Evolutionary conservation across 2,888 invertebrate genomes (phyloP).

Genomic region (Yponomeuta plumbellus): DNA sequence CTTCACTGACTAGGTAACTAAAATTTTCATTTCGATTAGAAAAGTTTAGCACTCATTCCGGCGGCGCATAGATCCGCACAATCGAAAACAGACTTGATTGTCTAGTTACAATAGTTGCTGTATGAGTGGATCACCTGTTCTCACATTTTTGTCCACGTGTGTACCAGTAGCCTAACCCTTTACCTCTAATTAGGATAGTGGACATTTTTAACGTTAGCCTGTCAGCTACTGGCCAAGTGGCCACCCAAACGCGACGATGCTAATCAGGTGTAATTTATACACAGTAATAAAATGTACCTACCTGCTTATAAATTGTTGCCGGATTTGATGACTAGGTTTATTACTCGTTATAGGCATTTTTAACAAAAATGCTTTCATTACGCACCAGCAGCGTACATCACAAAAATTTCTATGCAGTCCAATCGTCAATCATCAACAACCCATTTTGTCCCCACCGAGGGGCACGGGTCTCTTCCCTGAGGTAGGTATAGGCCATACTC

Average conservation of each 20-base stretch:
- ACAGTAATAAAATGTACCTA: neutral
- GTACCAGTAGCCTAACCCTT: neutral
- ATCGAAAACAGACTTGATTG: neutral
- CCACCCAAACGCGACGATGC: constrained; percentile 2
- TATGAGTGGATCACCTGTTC: neutral
- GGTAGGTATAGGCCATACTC: too few relatives aligned
- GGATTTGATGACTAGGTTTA: neutral
- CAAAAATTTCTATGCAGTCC: too few relatives aligned
- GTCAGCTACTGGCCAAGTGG: neutral
- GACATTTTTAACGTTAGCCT: neutral
- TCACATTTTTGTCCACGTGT: neutral
- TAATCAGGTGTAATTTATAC: neutral
- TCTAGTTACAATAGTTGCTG: neutral
- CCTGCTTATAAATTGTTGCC: neutral
- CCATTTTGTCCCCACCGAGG: too few relatives aligned
- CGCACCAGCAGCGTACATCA: too few relatives aligned
- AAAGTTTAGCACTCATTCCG: too few relatives aligned
- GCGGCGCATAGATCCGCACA: too few relatives aligned
- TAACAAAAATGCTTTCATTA: too few relatives aligned
- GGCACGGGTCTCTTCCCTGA: too few relatives aligned
- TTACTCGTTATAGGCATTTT: neutral
- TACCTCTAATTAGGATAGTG: constrained; percentile 1
- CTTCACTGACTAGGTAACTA: too few relatives aligned
- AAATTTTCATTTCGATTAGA: too few relatives aligned
- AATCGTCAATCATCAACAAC: too few relatives aligned